A percentile compares a stretch with the other conserved stretches of the same genome.
phyloP scores from a whole-genome alignment of 1,140 invertebrate genomes.

The Brachionus asplanchnoidis region DNA sequence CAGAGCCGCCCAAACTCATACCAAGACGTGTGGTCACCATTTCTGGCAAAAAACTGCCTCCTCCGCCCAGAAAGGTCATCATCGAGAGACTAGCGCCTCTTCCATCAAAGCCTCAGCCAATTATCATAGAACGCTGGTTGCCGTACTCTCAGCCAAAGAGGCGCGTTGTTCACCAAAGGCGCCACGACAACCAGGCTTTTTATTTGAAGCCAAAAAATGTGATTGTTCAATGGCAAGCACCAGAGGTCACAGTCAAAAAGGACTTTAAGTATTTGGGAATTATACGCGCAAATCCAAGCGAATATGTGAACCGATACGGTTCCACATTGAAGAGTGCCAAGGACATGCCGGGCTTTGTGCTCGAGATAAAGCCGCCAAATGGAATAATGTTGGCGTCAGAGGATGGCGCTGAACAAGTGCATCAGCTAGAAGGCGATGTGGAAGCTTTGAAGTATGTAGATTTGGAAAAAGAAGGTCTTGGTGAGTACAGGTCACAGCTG shows the following conservation, averaged over 20 bases:
- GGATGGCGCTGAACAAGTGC: background rate
- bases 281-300: constrained; percentile 26
- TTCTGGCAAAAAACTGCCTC: background rate
- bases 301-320: constrained; percentile 37
- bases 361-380: constrained; percentile 29
- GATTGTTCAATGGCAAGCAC: constrained; percentile 40
- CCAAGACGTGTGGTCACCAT: constrained; percentile 12
- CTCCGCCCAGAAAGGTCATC: constrained; percentile 40
- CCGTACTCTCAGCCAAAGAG: constrained; percentile 33
- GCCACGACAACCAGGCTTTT: background rate
- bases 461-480: constrained; percentile 21
- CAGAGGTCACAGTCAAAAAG: constrained; percentile 12
- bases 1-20: background rate
- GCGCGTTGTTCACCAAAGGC: constrained; percentile 22
- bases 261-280: constrained; percentile 41
- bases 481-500: constrained; percentile 10
- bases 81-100: constrained; percentile 39
- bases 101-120: constrained; percentile 31
- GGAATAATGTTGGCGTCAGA: background rate
- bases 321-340: background rate
- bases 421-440: constrained; percentile 25
- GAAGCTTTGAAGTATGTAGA: background rate
- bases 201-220: constrained; percentile 35
- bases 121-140: constrained; percentile 42
- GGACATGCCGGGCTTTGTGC: constrained; percentile 39